Evolutionary conservation across 2,888 invertebrate species (phyloP).

Genomic region (Acanthococcus lagerstroemiae): DNA sequence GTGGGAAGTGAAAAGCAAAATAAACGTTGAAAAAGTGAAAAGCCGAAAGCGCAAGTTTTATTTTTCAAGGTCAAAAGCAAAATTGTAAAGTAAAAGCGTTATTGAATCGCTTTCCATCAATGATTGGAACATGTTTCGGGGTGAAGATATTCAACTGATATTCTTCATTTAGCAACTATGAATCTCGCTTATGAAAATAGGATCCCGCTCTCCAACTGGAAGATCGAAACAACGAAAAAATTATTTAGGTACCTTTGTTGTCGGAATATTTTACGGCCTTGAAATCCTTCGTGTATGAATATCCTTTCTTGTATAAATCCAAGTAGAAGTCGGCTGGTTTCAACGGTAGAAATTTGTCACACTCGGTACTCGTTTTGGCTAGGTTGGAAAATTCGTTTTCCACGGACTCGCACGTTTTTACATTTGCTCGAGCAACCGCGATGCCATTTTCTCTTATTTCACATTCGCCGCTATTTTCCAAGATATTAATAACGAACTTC

Average conservation of each 20-base stretch:
- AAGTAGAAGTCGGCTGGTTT: conserved; percentile 67
- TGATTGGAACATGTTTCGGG: too few relatives aligned
- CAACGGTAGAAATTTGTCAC: conserved; percentile 48
- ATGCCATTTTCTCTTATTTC: conserved; percentile 80
- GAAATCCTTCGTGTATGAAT: conserved; percentile 75
- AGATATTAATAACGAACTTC: conserved; percentile 70
- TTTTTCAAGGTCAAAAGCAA: too few relatives aligned
- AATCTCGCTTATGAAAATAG: too few relatives aligned
- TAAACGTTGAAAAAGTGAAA: too few relatives aligned
- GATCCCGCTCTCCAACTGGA: too few relatives aligned
- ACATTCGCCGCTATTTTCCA: conserved; percentile 74
- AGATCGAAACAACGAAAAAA: too few relatives aligned
- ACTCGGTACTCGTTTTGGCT: conserved; percentile 43
- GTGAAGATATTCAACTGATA: too few relatives aligned
- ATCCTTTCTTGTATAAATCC: conserved; percentile 73
- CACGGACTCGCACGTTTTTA: conserved; percentile 54
- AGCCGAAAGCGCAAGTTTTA: too few relatives aligned
- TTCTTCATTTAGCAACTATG: too few relatives aligned
- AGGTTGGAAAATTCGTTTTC: conserved; percentile 51
- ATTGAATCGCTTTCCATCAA: too few relatives aligned
- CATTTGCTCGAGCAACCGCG: conserved; percentile 68
- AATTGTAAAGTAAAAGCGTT: too few relatives aligned
- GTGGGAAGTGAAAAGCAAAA: too few relatives aligned
- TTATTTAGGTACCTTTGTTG: conserved; percentile 53
- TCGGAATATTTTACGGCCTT: conserved; percentile 67